A percentile compares a stretch with the other conserved stretches of the same genome.
phyloP scores from a whole-genome alignment of 2,113 vertebrate genomes.

The Syrmaticus mikado region DNA sequence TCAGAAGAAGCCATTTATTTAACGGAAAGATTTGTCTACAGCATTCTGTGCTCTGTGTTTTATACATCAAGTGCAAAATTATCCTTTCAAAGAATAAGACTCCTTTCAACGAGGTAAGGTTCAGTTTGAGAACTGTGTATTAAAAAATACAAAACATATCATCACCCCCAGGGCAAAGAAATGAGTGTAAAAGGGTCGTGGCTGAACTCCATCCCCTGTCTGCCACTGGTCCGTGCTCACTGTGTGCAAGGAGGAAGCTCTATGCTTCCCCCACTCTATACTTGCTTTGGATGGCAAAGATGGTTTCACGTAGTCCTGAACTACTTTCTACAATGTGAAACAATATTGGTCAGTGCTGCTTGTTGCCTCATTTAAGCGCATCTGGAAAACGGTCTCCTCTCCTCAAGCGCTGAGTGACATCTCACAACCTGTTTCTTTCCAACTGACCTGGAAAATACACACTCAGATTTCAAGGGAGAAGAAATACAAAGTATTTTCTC shows the following conservation, averaged over 20 bases:
- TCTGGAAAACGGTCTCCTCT: slow-evolving; percentile 24
- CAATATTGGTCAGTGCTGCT: background rate
- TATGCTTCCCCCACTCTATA: fast-evolving
- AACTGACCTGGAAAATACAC: background rate
- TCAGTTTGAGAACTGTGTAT: background rate
- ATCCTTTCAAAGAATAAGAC: background rate
- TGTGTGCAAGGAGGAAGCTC: background rate
- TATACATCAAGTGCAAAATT: background rate
- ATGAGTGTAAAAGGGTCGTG: background rate
- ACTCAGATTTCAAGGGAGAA: background rate
- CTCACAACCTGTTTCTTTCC: background rate
- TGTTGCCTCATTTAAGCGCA: background rate
- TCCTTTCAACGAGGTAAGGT: background rate
- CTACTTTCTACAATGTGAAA: background rate
- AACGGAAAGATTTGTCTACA: background rate
- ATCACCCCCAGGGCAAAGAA: background rate
- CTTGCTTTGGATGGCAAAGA: background rate
- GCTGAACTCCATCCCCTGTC: background rate
- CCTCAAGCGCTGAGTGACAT: background rate
- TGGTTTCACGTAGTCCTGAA: background rate
- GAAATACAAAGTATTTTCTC: slow-evolving; percentile 3
- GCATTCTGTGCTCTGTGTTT: background rate
- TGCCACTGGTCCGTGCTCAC: background rate
- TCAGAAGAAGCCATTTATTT: background rate
- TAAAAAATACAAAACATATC: background rate